These are phyloP conservation scores for Cyanistes caeruleus DNA, from an alignment of 2,113 vertebrate species.

Conservation along the genomic window DNA sequence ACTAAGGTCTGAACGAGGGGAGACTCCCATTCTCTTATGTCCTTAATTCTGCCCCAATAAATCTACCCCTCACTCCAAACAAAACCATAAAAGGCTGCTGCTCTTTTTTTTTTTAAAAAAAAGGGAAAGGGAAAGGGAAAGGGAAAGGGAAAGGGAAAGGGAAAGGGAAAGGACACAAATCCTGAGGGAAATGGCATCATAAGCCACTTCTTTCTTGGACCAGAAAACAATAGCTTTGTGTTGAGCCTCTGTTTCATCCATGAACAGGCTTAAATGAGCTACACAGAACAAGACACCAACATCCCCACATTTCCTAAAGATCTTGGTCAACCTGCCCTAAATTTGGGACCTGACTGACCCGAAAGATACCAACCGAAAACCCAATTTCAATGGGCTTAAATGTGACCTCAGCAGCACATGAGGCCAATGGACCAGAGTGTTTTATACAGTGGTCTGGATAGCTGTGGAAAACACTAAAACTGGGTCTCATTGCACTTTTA, in stretches of 20 bases:
- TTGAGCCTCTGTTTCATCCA: background rate
- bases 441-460: background rate
- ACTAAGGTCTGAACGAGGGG: fast-evolving
- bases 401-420: background rate
- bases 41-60: background rate
- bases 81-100: background rate
- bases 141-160: background rate
- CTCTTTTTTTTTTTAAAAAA: background rate
- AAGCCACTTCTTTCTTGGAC: background rate
- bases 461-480: background rate
- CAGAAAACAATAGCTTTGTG: background rate
- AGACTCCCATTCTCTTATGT: background rate
- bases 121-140: background rate
- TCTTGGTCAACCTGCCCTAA: background rate
- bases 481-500: background rate
- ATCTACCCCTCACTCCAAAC: background rate
- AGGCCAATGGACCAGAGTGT: background rate
- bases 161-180: background rate
- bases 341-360: background rate
- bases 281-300: background rate
- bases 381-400: background rate
- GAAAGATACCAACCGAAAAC: background rate
- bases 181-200: background rate
- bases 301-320: background rate
- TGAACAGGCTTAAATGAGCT: background rate